Conservation (phyloP, 2,797 vertebrate species). For the Octomys mimax region DNA sequence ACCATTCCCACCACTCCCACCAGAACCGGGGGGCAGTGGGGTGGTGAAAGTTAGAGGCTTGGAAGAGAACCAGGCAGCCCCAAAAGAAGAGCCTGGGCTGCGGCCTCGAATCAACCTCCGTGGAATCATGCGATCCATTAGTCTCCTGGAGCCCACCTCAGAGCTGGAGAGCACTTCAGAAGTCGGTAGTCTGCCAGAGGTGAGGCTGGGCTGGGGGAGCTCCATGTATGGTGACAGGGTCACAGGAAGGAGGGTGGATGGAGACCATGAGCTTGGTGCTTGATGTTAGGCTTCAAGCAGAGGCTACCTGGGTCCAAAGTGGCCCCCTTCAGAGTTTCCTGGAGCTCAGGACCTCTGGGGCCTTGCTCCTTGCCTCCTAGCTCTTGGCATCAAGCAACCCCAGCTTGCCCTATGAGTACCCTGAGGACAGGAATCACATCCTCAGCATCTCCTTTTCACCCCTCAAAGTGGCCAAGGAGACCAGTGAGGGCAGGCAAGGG, state of each 20-base stretch:
- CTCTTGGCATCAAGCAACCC: not conserved
- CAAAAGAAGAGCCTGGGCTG: constrained; percentile 51
- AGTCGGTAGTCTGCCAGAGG: constrained; percentile 48
- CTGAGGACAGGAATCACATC: not conserved
- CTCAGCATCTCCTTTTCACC: not conserved
- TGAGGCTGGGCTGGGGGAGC: constrained; percentile 64
- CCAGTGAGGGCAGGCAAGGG: not conserved
- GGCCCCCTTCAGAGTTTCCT: not conserved
- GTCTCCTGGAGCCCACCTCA: constrained; percentile 88
- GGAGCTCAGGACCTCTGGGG: not conserved
- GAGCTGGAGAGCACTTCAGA: constrained; percentile 39
- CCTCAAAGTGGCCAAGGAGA: not conserved
- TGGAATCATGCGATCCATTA: constrained; percentile 96
- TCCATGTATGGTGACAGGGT: not conserved
- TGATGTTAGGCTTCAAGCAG: not conserved
- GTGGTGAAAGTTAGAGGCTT: constrained; percentile 34
- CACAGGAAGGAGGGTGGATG: not conserved
- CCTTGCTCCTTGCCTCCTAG: not conserved
- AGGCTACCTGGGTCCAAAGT: not conserved
- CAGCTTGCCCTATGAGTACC: not conserved
- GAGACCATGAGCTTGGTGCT: not conserved
- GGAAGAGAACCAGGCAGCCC: constrained; percentile 7
- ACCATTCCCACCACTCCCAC: not conserved
- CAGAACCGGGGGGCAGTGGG: constrained; percentile 70
- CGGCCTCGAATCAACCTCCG: constrained; percentile 95